Base-by-base conservation (phyloP, 2,113 vertebrate genomes). In the Gambusia affinis region DNA sequence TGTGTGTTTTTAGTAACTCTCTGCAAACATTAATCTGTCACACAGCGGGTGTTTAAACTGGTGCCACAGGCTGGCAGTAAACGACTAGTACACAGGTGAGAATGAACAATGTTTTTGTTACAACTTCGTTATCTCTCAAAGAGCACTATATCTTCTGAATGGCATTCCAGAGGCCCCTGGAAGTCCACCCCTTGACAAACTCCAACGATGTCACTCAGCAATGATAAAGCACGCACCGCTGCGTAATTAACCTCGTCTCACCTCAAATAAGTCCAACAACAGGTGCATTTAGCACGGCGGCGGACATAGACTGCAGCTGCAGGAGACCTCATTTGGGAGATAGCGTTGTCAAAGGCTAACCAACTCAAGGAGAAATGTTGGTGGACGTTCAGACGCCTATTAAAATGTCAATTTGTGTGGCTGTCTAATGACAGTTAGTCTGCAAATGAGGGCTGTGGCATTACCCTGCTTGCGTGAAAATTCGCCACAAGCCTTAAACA, bases 161-260 rank as follows among this genome's bases (percentile, higher is more conserved):
- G 66, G 5, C 72, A 80, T 82, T 85, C 76, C 72, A 64, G 67
- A 47, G 68, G 76, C 66, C 72, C 37, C 66, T 67, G 82, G 70
- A 83, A 63, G 79, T 66, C 57, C 78, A 64, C 14, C 72, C 72
- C 73, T 17, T 83, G 37, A 22, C 79, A 85, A 84, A 82, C 80
- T 82, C 63, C 72, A 66, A 54, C 67, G 30, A 17, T 81, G 80
- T 82, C 84, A 74, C 68, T 83, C 77, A 29, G 76, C 10, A 28
- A 72, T 70, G 87, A 91, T 88, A 83, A 89, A 87, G 83, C 75
- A 67, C 60, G 12, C 71, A 11, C 24, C 57, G 0, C 14, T 29
- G 79, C 51, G 75, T 80, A 78, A 87, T 92, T 92, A 90, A 86
- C 83, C 89, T 86, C 80, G 78, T 85, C 81, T 84, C 84, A 71